A percentile compares a stretch with the other conserved stretches of the same genome.
These are phyloP conservation scores for Eurytoma adleriae DNA, from an alignment of 2,888 invertebrate genomes.

Conservation along the genomic window DNA sequence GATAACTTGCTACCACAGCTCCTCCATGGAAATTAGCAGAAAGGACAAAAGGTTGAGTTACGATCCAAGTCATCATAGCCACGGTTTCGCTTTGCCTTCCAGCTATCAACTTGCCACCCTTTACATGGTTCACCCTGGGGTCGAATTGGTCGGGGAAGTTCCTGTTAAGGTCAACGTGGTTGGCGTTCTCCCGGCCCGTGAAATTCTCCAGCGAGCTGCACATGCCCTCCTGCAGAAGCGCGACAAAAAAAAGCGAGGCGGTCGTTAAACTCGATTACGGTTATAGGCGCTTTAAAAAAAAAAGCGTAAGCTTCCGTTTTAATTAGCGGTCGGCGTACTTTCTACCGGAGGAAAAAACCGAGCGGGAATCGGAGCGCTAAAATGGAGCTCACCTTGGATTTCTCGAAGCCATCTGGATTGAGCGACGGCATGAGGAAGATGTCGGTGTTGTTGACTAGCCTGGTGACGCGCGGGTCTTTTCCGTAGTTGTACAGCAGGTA, in stretches of 20 bases:
- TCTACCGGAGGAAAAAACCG: neutral
- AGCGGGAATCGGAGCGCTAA: conserved; percentile 5
- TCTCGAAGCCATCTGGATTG: conserved; percentile 98
- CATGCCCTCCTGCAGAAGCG: conserved; percentile 83
- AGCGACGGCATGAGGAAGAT: conserved; percentile 97
- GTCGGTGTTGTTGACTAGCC: conserved; percentile 90
- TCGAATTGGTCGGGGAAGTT: conserved; percentile 95
- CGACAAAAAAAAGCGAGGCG: neutral
- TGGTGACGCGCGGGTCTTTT: conserved; percentile 83
- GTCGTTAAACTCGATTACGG: neutral
- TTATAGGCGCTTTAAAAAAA: too few relatives aligned
- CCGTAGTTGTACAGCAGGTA: conserved; percentile 89
- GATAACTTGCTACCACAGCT: conserved; percentile 98
- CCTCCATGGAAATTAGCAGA: conserved; percentile 98
- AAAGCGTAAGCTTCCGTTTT: conserved; percentile 14
- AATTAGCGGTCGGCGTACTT: neutral
- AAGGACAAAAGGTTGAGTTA: conserved; percentile 90
- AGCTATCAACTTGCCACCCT: conserved; percentile 77
- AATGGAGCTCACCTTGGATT: conserved; percentile 81
- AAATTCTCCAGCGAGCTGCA: conserved; percentile 84
- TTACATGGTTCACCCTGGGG: conserved; percentile 69
- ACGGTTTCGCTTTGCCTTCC: conserved; percentile 90
- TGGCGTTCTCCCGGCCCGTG: conserved; percentile 89
- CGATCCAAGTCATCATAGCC: conserved; percentile 93
- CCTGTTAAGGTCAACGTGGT: conserved; percentile 89